A percentile compares a stretch with the other conserved stretches of the same genome.
Evolutionary conservation across 1,140 invertebrate species (phyloP).

Genomic region (Bombus balteatus): DNA sequence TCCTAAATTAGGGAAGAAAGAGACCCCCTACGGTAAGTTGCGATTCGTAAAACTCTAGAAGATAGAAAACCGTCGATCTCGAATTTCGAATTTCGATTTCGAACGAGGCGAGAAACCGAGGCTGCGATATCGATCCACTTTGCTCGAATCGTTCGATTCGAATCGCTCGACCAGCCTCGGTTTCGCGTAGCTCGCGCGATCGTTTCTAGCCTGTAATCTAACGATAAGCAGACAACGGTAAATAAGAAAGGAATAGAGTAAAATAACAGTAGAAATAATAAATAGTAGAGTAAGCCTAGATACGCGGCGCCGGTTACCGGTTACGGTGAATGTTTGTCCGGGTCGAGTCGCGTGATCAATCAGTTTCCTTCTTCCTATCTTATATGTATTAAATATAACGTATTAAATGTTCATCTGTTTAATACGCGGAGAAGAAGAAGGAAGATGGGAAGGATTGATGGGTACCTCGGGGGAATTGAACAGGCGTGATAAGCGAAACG

Average conservation of each 20-base stretch:
- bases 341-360: neutral
- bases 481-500: neutral
- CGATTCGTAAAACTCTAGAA: neutral
- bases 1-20: constrained; percentile 91
- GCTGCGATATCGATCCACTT: neutral
- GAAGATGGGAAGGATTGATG: neutral
- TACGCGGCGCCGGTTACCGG: neutral
- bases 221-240: neutral
- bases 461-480: too few relatives aligned
- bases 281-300: too few relatives aligned
- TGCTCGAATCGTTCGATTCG: neutral
- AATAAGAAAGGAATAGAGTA: neutral
- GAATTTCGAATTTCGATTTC: too few relatives aligned
- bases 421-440: neutral
- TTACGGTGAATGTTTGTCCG: neutral
- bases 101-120: neutral
- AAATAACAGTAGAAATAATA: too few relatives aligned
- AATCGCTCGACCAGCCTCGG: neutral
- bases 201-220: neutral
- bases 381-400: too few relatives aligned
- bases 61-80: neutral
- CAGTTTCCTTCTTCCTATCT: too few relatives aligned
- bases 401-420: too few relatives aligned
- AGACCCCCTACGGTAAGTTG: constrained; percentile 93
- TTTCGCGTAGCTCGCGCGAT: neutral